Conservation (phyloP, 1,140 invertebrate genomes). For the Lanistes nyassanus region DNA sequence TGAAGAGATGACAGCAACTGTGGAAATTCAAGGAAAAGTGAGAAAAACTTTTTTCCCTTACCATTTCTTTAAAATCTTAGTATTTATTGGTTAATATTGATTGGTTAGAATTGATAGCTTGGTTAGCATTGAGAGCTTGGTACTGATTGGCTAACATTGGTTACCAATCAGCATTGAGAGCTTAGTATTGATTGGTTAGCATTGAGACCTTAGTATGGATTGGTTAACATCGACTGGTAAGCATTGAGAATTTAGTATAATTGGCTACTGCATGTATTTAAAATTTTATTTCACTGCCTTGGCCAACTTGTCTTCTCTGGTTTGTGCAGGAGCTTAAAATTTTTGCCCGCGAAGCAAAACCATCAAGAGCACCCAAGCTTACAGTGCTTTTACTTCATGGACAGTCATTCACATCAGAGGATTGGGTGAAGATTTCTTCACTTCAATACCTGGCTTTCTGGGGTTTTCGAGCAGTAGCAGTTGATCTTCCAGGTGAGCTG, state of each 20-base stretch:
- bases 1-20: neutral
- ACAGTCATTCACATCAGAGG: neutral
- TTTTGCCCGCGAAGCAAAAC: neutral
- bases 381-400: constrained; percentile 5
- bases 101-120: neutral
- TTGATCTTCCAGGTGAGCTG: neutral
- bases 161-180: neutral
- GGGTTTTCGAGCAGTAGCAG: neutral
- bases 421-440: neutral
- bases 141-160: neutral
- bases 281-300: neutral
- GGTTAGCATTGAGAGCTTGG: too few relatives aligned
- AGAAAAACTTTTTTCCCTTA: neutral
- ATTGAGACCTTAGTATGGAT: neutral
- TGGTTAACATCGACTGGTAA: neutral
- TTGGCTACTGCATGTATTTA: neutral
- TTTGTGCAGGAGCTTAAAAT: neutral
- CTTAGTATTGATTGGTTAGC: neutral
- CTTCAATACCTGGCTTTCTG: neutral
- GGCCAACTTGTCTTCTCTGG: neutral
- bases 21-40: neutral
- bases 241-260: neutral
- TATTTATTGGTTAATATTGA: too few relatives aligned
- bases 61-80: neutral
- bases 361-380: neutral